Evolutionary conservation across 2,113 vertebrate species (phyloP).

Genomic region (Petrocephalus microphthalmus): DNA sequence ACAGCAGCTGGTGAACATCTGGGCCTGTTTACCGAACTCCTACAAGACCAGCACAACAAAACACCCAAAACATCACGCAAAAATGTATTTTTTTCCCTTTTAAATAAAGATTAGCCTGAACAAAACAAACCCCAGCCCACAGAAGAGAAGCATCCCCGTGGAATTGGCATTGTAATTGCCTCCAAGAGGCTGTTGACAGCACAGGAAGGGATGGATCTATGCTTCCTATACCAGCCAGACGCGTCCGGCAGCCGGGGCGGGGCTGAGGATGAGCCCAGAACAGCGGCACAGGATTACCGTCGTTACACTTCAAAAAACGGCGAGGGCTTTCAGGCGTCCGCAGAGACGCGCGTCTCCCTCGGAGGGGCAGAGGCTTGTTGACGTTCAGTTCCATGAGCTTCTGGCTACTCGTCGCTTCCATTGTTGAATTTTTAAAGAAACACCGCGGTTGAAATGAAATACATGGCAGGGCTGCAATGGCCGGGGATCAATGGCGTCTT

Average conservation of each 20-base stretch:
- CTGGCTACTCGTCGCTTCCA: neutral
- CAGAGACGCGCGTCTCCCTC: neutral
- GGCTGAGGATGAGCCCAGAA: neutral
- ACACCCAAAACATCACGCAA: neutral
- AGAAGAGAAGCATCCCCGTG: neutral
- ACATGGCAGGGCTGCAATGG: neutral
- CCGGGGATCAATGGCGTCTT: neutral
- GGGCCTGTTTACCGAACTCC: neutral
- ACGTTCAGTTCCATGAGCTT: neutral
- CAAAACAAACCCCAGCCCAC: neutral
- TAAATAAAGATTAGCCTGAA: neutral
- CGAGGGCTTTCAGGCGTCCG: neutral
- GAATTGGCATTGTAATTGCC: neutral
- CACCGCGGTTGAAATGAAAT: neutral
- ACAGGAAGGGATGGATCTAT: neutral
- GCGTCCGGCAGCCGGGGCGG: neutral
- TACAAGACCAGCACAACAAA: neutral
- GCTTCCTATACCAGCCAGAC: neutral
- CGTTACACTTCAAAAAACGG: neutral
- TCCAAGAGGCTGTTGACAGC: neutral
- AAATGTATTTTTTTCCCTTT: neutral
- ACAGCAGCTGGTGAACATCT: neutral
- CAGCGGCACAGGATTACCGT: neutral
- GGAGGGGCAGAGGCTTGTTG: neutral
- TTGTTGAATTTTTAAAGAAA: neutral